Evolutionary conservation across 2,888 invertebrate species (phyloP), one percentile per base, ranked within the genome.

Genomic region (Eledone cirrhosa): DNA sequence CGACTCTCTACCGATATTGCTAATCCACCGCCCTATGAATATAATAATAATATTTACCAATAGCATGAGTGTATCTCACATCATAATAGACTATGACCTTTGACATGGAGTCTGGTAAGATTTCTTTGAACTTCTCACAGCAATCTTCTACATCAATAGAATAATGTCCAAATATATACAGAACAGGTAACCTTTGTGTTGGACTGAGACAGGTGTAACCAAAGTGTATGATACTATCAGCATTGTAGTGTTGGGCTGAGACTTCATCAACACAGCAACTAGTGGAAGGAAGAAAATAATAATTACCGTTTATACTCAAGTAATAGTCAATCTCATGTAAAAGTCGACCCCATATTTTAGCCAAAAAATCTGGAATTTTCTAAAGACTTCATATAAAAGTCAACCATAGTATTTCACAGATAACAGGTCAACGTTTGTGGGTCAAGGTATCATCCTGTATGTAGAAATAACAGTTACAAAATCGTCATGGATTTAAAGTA

Each of bases 181-280:
- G 84, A 8, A 95, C 94, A 0, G 97, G 96, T 78, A 97, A 92
- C 78, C 94, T 93, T 0, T 91, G 92, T 22, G 94, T 94, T 19
- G 86, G 87, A 48, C 96, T 95, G 83, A 96, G 94, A 90, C 99
- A 99, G 0, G 95, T 94, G 87, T 94, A 94, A 0, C 98, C 98
- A 91, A 95, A 98, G 91, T 99, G 98, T 78, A 99, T 93, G 2
- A 98, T 92, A 48, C 95, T 94, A 91, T 98, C 95, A 0, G 95
- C 95, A 79, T 93, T 92, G 11, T 96, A 94, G 90, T 98, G 98
- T 90, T 95, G 94, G 0, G 97, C 96, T 1, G 97, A 95, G 48
- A 97, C 94, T 86, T 95, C 95, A 90, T 97, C 97, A 3, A 96
- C 94, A 90, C 97, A 97, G 90, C 97, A 97, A 90, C 96, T 96